Evolutionary conservation across 2,113 vertebrate genomes (phyloP).

Genomic region (Ascaphus truei): DNA sequence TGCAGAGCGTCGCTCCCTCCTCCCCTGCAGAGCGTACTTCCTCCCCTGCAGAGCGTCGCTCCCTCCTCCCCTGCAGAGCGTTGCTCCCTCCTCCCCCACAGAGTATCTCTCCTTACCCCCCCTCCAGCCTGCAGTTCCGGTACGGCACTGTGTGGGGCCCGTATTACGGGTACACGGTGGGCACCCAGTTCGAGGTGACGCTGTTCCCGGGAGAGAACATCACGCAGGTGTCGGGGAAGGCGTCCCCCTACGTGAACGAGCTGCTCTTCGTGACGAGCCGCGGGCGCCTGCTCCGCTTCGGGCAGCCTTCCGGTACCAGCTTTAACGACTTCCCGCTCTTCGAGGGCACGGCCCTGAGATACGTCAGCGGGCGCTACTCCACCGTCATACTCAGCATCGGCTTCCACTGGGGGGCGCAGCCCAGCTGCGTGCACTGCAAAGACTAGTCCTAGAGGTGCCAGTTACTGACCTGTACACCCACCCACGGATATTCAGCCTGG

Average conservation of each 20-base stretch:
- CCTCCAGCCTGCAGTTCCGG: constrained; percentile 7
- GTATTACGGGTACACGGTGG: background rate
- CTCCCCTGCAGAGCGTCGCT: background rate
- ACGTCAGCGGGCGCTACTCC: constrained; percentile 1
- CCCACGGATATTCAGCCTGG: too few relatives aligned
- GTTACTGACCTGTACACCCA: too few relatives aligned
- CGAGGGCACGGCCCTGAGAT: background rate
- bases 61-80: background rate
- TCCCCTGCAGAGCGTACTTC: background rate
- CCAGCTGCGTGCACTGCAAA: background rate
- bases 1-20: too few relatives aligned
- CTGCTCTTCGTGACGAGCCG: constrained; percentile 22
- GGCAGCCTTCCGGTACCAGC: constrained; percentile 16
- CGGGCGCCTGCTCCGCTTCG: background rate
- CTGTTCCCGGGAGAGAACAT: constrained; percentile 5
- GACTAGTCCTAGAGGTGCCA: too few relatives aligned
- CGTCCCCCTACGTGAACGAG: constrained; percentile 3
- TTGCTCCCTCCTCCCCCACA: background rate
- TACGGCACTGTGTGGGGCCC: background rate
- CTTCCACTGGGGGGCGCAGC: constrained; percentile 26
- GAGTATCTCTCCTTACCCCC: background rate
- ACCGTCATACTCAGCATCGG: constrained; percentile 17
- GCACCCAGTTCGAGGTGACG: background rate
- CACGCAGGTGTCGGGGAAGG: constrained; percentile 23
- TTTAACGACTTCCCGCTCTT: constrained; percentile 22